Evolutionary conservation across 2,888 invertebrate genomes (phyloP), one percentile per base, ranked within the genome.

Genomic region (Caenorhabditis sp.): DNA sequence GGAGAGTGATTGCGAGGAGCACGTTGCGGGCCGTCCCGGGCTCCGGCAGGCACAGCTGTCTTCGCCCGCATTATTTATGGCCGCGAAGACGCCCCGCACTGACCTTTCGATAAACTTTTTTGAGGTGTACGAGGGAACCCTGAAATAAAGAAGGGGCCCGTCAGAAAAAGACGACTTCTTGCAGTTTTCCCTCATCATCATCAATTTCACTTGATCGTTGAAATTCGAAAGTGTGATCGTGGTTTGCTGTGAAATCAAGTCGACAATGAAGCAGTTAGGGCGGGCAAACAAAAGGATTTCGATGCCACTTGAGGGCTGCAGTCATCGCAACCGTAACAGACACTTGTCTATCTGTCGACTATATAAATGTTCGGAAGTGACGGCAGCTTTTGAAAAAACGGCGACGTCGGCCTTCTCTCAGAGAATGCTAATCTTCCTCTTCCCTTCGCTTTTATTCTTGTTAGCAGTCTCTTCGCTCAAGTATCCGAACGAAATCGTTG

Each of bases 401-500:
- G 50, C 35, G n/a, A n/a, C n/a, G n/a, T n/a, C 46, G 27, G 52
- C 17, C 24, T 2, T 53, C 39, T 37, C 27, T 35, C 27, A 2
- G 35, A 52, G 41, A 17, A 70, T 70, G 70, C 59, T 58, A 52
- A 68, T 58, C 50, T 39, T 45, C 32, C 22, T 43, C 32, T 26
- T 58, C 7, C 13, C 39, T 32, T 41, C 52, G 15, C 13, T 50
- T 32, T 41, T 61, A 13, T n/a, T 68, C 50, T 2, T 26, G 20
- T 8, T 27, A n/a, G 22, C 41, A 35, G 52, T 43, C 58, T 32
- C 43, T 6, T 48, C 48, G 15, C 45, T 70, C 45, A 70, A 70
- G 59, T 85, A 82, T 70, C 88, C 88, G 0, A 88, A 88, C 76
- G 88, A 88, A 61, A 86, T 88, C 17, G 77, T 86, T 37, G 88